Conservation (phyloP, 2,113 vertebrate species). For the Lepus americanus region DNA sequence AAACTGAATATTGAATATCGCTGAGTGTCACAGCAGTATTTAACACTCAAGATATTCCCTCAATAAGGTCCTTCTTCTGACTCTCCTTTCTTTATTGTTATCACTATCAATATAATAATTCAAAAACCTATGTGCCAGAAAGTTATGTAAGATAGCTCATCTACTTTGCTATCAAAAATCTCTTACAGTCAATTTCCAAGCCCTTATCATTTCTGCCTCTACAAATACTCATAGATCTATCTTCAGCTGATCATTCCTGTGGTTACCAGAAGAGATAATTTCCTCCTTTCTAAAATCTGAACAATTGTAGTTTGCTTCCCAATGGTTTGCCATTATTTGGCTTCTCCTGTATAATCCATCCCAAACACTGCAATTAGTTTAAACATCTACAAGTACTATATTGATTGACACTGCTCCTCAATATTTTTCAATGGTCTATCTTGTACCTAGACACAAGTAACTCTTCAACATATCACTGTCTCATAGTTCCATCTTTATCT, state of each 20-base stretch:
- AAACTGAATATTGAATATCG: slow-evolving; percentile 35
- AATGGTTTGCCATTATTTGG: not conserved
- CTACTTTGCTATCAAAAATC: not conserved
- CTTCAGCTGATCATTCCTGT: not conserved
- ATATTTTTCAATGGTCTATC: not conserved
- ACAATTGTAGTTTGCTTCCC: not conserved
- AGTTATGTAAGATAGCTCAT: slow-evolving; percentile 4
- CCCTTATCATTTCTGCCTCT: not conserved
- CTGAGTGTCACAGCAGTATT: not conserved
- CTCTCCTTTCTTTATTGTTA: not conserved
- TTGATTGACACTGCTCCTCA: not conserved
- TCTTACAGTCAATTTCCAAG: not conserved
- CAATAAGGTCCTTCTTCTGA: not conserved
- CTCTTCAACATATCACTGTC: not conserved
- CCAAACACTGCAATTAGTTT: not conserved
- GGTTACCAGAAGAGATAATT: not conserved
- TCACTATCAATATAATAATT: slow-evolving; percentile 32
- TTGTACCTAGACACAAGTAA: not conserved
- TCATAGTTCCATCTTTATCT: not conserved
- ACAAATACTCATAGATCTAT: not conserved
- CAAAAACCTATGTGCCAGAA: slow-evolving; percentile 45
- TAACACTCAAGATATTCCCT: not conserved
- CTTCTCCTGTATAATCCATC: not conserved
- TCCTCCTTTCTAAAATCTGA: not conserved
- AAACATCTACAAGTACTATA: not conserved